Conservation (phyloP, 2,113 vertebrate species). For the Nicator chloris region DNA sequence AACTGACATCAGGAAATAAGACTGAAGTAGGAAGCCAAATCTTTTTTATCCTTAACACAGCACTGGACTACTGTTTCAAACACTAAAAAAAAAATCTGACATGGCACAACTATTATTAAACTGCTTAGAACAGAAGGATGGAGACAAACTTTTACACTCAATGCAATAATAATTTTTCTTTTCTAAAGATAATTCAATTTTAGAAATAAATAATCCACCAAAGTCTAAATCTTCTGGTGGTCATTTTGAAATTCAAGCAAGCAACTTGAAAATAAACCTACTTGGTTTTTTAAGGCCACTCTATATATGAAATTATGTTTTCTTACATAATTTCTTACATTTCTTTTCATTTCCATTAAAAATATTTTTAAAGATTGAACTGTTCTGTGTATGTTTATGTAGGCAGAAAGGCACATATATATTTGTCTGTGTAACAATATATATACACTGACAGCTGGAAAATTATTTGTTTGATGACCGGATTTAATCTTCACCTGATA, state of each 20-base stretch:
- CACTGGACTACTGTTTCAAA: not conserved
- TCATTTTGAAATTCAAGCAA: not conserved
- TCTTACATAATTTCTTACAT: not conserved
- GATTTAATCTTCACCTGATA: constrained; percentile 31
- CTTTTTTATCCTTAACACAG: not conserved
- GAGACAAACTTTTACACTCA: not conserved
- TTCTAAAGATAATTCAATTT: not conserved
- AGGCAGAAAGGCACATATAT: not conserved
- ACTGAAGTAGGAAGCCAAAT: not conserved
- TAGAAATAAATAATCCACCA: not conserved
- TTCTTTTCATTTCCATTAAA: not conserved
- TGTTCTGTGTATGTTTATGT: not conserved
- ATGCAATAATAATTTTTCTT: not conserved
- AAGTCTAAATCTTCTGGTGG: not conserved
- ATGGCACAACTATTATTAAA: not conserved
- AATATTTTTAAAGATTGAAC: not conserved
- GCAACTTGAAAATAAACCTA: not conserved
- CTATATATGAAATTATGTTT: not conserved
- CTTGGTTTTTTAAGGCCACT: not conserved
- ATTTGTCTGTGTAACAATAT: not conserved
- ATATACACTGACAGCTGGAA: not conserved
- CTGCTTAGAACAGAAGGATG: not conserved
- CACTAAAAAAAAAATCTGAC: not conserved
- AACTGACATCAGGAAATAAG: not conserved
- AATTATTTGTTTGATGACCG: constrained; percentile 2